Conservation (phyloP, 2,888 invertebrate species). For the Xestia sexstrigata region DNA sequence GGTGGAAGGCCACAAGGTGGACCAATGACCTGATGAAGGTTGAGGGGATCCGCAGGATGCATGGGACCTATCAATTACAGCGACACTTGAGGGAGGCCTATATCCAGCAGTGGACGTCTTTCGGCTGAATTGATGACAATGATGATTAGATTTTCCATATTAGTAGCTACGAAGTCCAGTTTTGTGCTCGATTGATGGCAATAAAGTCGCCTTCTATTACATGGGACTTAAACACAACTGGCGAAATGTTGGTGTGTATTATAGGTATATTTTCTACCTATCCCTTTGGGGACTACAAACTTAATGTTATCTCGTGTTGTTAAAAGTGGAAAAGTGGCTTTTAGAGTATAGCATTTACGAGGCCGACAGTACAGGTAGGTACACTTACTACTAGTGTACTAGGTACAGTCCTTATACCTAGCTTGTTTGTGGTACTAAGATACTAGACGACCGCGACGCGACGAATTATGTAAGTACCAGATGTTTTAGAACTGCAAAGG, state of each 20-base stretch:
- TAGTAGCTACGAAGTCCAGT: not conserved
- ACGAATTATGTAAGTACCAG: constrained; percentile 27
- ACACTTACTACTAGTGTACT: constrained; percentile 1
- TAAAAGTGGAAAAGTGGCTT: not conserved
- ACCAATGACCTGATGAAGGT: too few species aligned
- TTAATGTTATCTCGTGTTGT: not conserved
- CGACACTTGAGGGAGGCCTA: too few species aligned
- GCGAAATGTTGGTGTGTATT: not conserved
- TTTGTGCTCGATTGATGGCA: not conserved
- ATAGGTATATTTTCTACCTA: not conserved
- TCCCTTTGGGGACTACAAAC: not conserved
- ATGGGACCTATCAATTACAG: too few species aligned
- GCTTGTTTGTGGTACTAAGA: constrained; percentile 37
- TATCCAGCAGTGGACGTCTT: too few species aligned
- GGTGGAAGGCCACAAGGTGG: too few species aligned
- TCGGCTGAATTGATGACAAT: too few species aligned
- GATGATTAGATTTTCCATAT: too few species aligned
- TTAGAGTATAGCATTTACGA: not conserved
- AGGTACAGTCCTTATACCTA: constrained; percentile 11
- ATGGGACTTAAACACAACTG: not conserved
- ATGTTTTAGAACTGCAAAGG: constrained; percentile 15
- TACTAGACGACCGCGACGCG: constrained; percentile 15
- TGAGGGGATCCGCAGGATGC: too few species aligned
- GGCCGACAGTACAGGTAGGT: not conserved
- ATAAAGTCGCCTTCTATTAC: not conserved